A percentile compares a stretch with the other conserved stretches of the same genome.
Conservation (phyloP, 2,797 vertebrate species). For the Luscinia luscinia region DNA sequence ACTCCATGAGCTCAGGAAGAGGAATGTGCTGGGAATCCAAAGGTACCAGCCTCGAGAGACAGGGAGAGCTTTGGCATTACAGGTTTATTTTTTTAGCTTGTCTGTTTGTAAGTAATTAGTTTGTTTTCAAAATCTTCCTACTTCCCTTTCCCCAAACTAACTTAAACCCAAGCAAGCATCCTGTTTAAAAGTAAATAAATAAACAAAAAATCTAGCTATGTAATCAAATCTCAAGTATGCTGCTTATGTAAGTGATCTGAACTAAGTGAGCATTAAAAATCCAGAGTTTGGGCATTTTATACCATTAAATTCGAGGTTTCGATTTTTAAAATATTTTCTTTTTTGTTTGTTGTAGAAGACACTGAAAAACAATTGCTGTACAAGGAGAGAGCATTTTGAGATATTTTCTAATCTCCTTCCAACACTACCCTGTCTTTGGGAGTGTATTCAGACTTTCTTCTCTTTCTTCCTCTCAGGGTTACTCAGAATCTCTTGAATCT, state of each 20-base stretch:
- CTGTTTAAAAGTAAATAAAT: slow-evolving; percentile 74
- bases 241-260: slow-evolving; percentile 49
- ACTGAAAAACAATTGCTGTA: neutral
- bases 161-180: slow-evolving; percentile 63
- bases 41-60: neutral
- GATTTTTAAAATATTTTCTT: neutral
- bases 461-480: neutral
- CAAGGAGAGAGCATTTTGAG: neutral
- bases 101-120: slow-evolving; percentile 24
- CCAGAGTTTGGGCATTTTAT: neutral
- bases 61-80: neutral
- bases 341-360: neutral
- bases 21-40: neutral
- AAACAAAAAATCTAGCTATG: slow-evolving; percentile 60
- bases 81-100: neutral
- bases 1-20: neutral
- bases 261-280: slow-evolving; percentile 22
- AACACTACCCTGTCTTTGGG: neutral
- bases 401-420: neutral
- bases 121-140: slow-evolving; percentile 57
- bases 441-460: neutral
- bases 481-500: neutral
- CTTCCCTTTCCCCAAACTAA: slow-evolving; percentile 55
- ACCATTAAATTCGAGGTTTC: neutral
- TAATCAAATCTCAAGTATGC: slow-evolving; percentile 66